A percentile compares a stretch with the other conserved stretches of the same genome.
Evolutionary conservation across 2,888 invertebrate genomes (phyloP).

Genomic region (Epiblema foenella): DNA sequence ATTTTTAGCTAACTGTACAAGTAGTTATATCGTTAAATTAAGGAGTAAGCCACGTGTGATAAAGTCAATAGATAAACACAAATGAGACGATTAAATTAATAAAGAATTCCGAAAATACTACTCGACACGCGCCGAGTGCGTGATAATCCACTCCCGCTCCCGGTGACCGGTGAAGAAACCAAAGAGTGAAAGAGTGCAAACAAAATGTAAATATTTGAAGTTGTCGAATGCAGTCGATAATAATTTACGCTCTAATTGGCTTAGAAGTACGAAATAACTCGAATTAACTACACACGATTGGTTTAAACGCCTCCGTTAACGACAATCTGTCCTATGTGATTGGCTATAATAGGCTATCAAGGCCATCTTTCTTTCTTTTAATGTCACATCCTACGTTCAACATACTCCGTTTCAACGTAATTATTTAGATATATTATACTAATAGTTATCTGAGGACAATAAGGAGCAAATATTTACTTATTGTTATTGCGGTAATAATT

Average conservation of each 20-base stretch:
- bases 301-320: not conserved
- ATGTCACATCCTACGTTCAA: not conserved
- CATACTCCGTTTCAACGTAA: not conserved
- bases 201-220: slow-evolving; percentile 11
- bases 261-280: not conserved
- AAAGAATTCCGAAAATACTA: slow-evolving; percentile 18
- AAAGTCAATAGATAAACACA: slow-evolving; percentile 27
- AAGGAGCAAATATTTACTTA: too few species aligned
- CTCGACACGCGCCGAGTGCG: slow-evolving; percentile 28
- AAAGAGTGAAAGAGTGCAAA: slow-evolving; percentile 29
- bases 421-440: not conserved
- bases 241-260: not conserved
- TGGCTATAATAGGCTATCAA: slow-evolving; percentile 11
- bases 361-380: not conserved
- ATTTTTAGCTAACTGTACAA: slow-evolving; percentile 5
- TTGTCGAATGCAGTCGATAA: not conserved
- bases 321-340: not conserved
- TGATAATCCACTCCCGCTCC: not conserved
- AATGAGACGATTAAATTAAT: slow-evolving; percentile 23
- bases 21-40: not conserved
- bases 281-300: not conserved
- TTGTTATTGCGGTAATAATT: too few species aligned
- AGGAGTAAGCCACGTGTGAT: slow-evolving; percentile 11
- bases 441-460: too few species aligned
- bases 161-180: too few species aligned